Percentiles rank a stretch among this genome's conserved stretches.
phyloP scores from a whole-genome alignment of 2,888 invertebrate species.

The Parascotia fuliginaria region DNA sequence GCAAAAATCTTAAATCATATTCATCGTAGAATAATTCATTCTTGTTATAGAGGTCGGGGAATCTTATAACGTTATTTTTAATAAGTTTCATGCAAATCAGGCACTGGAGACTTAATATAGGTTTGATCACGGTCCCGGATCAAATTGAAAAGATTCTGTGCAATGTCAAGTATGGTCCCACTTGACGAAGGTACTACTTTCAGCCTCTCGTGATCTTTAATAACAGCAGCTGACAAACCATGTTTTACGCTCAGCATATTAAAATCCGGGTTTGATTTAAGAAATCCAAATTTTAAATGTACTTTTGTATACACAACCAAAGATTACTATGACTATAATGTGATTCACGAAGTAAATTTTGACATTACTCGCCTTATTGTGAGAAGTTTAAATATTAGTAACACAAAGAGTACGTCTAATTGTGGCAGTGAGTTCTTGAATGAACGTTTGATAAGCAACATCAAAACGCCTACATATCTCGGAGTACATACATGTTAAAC shows the following conservation, averaged over 20 bases:
- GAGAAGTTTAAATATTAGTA: too few relatives aligned
- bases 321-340: too few relatives aligned
- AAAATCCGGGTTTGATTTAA: conserved; percentile 36
- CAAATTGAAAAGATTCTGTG: conserved; percentile 75
- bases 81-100: conserved; percentile 82
- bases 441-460: too few relatives aligned
- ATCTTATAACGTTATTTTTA: conserved; percentile 67
- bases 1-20: conserved; percentile 30
- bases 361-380: too few relatives aligned
- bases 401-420: too few relatives aligned
- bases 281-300: neutral
- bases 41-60: conserved; percentile 50
- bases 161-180: conserved; percentile 70
- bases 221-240: conserved; percentile 69
- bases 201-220: conserved; percentile 66
- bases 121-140: conserved; percentile 68
- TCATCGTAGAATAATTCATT: conserved; percentile 53
- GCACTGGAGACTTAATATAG: conserved; percentile 72
- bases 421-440: too few relatives aligned
- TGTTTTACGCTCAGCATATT: conserved; percentile 53
- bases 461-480: too few relatives aligned
- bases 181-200: conserved; percentile 80
- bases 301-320: too few relatives aligned
- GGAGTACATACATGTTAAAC: too few relatives aligned
- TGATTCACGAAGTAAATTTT: too few relatives aligned